Base-by-base conservation (phyloP, 2,113 vertebrate species). In the Toxotes chatareus region DNA sequence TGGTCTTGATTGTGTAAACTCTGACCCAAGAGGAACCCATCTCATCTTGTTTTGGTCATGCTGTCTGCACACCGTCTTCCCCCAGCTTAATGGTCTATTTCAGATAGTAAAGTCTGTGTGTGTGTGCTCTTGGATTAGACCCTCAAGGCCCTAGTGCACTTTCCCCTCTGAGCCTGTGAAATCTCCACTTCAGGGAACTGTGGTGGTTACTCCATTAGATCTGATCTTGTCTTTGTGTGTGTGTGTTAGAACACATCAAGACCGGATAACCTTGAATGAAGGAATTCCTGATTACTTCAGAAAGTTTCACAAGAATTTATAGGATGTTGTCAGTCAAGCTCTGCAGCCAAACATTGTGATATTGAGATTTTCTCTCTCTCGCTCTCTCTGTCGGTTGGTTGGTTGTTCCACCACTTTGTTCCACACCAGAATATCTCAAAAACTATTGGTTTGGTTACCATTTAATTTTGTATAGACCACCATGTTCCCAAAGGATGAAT, bases 1-100 rank as follows among this genome's bases (percentile, higher is more conserved):
- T 73, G 38, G 57, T 64, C 38, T 14, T 16, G 32, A 36, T 73
- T 62, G 3, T 69, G 11, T 74, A 47, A 76, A 68, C 32, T 10
- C 31, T 11, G 44, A 46, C 36, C 23, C 42, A 36, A 61, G 63
- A 70, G 16, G 21, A 63, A 38, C 21, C 27, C 21, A 42, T 69
- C 21, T 68, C n/a, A 27, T 65, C 46, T 80, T 73, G 70, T 85
- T 85, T 80, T 75, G 59, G 42, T 80, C 59, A 2, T 14, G 16
- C 75, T 60, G 83, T 82, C 82, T 85, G 62, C 42, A 69, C 53
- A 42, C 60, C 19, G 57, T 75, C 51, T 23, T 74, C 62, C 40
- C 59, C 4, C 59, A 86, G 85, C 85, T 86, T 91, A 85, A 68
- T 32, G 59, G 42, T 90, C 74, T 89, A 83, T 86, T 91, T 91